These are phyloP conservation scores for Hybognathus amarus DNA, from an alignment of 2,797 vertebrate species.

Conservation along the genomic window DNA sequence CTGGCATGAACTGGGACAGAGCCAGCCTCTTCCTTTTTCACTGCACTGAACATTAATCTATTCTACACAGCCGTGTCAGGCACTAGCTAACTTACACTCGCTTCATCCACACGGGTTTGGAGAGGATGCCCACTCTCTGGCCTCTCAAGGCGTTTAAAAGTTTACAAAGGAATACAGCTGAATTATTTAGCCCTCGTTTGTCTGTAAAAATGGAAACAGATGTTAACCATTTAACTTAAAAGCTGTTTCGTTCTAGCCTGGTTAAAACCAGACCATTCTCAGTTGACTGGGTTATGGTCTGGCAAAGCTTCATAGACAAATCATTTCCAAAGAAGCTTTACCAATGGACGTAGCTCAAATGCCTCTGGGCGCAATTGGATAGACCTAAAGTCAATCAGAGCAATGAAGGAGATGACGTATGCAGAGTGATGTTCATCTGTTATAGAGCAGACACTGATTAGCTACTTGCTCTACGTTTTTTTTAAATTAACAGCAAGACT, in stretches of 20 bases:
- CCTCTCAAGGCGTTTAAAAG: conserved; percentile 24
- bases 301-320: too few relatives aligned
- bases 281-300: too few relatives aligned
- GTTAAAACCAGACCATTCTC: too few relatives aligned
- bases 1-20: conserved; percentile 43
- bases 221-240: conserved; percentile 7
- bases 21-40: conserved; percentile 23
- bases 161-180: neutral
- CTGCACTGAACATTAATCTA: conserved; percentile 44
- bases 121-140: conserved; percentile 13
- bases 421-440: too few relatives aligned
- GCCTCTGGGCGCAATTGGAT: too few relatives aligned
- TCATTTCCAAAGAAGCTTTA: too few relatives aligned
- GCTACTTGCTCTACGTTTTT: too few relatives aligned
- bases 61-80: conserved; percentile 34
- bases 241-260: neutral
- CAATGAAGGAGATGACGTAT: too few relatives aligned
- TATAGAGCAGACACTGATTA: too few relatives aligned
- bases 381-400: too few relatives aligned
- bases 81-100: conserved; percentile 3
- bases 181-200: conserved; percentile 21
- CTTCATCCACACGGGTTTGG: neutral
- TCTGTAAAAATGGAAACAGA: conserved; percentile 17
- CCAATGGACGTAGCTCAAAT: too few relatives aligned
- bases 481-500: too few relatives aligned